Conservation (phyloP, 2,113 vertebrate species). For the Sturnus vulgaris region DNA sequence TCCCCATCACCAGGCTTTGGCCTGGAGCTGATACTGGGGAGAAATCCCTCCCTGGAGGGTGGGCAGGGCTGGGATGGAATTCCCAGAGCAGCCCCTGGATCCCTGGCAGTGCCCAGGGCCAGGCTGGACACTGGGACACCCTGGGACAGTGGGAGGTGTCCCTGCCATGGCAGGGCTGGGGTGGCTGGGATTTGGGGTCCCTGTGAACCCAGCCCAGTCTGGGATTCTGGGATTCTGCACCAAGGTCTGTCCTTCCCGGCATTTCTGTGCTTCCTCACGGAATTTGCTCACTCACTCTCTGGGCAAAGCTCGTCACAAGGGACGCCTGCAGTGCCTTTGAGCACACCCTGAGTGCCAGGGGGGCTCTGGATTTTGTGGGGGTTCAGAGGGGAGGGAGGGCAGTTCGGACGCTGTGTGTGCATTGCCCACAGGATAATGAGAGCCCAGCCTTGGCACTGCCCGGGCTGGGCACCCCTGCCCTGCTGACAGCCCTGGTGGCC, state of each 20-base stretch:
- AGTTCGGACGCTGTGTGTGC: not conserved
- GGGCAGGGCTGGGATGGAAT: not conserved
- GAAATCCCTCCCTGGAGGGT: not conserved
- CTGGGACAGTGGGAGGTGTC: not conserved
- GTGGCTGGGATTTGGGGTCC: rapidly evolving
- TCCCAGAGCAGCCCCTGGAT: not conserved
- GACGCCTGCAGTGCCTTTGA: not conserved
- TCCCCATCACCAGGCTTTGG: not conserved
- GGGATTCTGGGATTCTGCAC: rapidly evolving
- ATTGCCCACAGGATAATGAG: not conserved
- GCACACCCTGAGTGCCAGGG: not conserved
- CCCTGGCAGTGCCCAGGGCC: not conserved
- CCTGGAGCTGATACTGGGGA: rapidly evolving
- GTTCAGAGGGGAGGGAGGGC: not conserved
- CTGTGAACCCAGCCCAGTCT: rapidly evolving
- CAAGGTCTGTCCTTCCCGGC: not conserved
- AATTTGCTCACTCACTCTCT: not conserved
- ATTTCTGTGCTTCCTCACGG: not conserved
- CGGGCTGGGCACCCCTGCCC: too few species aligned
- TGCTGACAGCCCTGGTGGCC: too few species aligned
- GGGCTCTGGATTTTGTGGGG: too few species aligned
- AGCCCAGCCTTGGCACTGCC: too few species aligned
- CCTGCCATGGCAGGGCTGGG: not conserved
- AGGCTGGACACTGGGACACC: not conserved
- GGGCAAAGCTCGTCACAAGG: not conserved